These are phyloP conservation scores for Arvicanthis niloticus DNA, from an alignment of 2,113 vertebrate genomes.

Conservation along the genomic window DNA sequence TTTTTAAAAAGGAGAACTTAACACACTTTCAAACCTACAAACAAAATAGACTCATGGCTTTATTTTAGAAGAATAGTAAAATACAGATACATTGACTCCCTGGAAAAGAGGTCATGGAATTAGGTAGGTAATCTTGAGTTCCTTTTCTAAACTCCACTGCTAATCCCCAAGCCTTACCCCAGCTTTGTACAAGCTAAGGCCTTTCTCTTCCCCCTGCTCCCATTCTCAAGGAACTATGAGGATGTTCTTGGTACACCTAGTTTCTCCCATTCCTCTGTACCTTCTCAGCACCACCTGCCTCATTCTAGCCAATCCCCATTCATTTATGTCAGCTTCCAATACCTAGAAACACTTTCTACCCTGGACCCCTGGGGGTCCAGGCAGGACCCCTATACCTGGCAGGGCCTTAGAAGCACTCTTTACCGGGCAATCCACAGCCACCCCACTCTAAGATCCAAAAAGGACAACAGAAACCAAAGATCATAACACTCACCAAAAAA, in stretches of 20 bases:
- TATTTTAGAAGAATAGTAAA: slow-evolving; percentile 26
- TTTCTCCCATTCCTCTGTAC: neutral
- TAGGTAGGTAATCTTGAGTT: neutral
- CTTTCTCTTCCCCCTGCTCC: neutral
- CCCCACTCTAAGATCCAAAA: neutral
- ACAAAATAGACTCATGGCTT: neutral
- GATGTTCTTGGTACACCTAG: neutral
- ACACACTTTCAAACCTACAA: neutral
- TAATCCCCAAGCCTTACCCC: neutral
- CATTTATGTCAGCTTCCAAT: neutral
- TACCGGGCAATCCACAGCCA: neutral
- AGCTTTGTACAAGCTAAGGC: neutral
- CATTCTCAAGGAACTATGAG: neutral
- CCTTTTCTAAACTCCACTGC: neutral
- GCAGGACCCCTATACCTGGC: neutral
- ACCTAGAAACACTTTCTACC: neutral
- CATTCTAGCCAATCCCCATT: neutral
- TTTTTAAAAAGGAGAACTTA: neutral
- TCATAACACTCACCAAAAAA: neutral
- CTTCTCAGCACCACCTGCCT: neutral
- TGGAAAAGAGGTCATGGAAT: neutral
- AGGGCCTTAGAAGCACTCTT: neutral
- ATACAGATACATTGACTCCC: neutral
- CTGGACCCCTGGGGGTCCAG: neutral
- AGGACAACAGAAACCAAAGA: neutral